These are phyloP conservation scores for Leptopilina drosophilae DNA, from an alignment of 2,888 invertebrate genomes.

Conservation along the genomic window DNA sequence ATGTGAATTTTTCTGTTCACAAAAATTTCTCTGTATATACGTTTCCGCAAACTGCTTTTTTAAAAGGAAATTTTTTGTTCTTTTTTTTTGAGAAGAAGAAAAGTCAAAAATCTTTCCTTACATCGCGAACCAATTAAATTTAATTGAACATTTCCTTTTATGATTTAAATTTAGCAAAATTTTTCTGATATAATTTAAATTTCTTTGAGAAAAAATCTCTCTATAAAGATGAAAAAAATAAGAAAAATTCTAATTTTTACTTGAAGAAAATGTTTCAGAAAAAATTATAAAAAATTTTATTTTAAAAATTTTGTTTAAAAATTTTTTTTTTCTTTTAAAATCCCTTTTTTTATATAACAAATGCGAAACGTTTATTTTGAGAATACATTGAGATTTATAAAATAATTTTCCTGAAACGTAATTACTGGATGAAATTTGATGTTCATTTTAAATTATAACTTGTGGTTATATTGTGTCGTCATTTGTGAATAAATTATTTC, in stretches of 20 bases:
- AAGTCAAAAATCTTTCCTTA: no score
- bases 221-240: no score
- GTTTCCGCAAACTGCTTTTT: no score
- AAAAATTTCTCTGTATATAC: neutral
- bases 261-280: no score
- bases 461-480: constrained; percentile 19
- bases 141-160: neutral
- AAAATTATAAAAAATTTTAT: no score
- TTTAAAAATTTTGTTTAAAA: no score
- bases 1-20: constrained; percentile 15
- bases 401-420: constrained; percentile 12
- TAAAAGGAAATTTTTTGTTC: no score
- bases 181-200: neutral
- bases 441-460: constrained; percentile 22
- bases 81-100: no score
- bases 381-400: neutral
- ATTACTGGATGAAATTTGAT: constrained; percentile 30
- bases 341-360: no score
- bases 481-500: constrained; percentile 34
- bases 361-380: neutral
- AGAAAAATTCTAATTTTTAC: neutral
- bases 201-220: neutral
- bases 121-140: neutral
- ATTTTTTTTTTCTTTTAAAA: no score
- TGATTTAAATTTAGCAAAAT: neutral